phyloP scores from a whole-genome alignment of 2,113 vertebrate genomes.

The Ifrita kowaldi region DNA sequence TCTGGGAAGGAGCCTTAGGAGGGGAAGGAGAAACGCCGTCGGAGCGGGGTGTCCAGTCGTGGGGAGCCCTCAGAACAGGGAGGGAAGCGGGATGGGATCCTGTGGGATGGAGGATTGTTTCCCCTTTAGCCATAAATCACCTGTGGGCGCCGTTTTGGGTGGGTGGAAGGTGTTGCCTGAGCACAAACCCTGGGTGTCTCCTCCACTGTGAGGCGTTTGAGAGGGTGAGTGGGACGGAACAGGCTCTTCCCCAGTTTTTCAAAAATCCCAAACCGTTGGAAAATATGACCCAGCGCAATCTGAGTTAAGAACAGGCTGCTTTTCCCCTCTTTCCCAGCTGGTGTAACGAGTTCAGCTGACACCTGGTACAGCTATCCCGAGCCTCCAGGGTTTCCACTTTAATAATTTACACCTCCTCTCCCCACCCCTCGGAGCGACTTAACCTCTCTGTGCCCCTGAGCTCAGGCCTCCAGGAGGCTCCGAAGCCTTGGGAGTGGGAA shows the following conservation, averaged over 20 bases:
- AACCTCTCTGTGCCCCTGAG: not conserved
- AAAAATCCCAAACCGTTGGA: not conserved
- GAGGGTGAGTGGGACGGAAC: fast-evolving
- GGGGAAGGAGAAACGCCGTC: not conserved
- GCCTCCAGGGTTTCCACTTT: slow-evolving; percentile 38
- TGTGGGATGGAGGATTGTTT: not conserved
- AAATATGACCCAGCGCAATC: not conserved
- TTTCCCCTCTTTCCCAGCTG: not conserved
- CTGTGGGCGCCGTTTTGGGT: fast-evolving
- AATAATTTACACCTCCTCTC: slow-evolving; percentile 25
- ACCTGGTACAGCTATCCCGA: not conserved
- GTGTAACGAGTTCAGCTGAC: not conserved
- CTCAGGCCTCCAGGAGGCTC: not conserved
- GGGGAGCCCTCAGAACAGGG: not conserved
- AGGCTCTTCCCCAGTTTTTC: fast-evolving
- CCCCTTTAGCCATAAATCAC: fast-evolving
- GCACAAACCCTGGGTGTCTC: fast-evolving
- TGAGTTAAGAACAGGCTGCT: not conserved
- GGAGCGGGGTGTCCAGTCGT: fast-evolving
- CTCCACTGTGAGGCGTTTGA: fast-evolving
- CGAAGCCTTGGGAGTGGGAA: fast-evolving
- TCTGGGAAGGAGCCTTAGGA: not conserved
- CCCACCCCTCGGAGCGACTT: not conserved
- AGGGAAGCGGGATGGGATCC: fast-evolving
- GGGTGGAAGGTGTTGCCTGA: not conserved